phyloP scores from a whole-genome alignment of 2,797 vertebrate species.

The Schizopygopsis malacanthus region DNA sequence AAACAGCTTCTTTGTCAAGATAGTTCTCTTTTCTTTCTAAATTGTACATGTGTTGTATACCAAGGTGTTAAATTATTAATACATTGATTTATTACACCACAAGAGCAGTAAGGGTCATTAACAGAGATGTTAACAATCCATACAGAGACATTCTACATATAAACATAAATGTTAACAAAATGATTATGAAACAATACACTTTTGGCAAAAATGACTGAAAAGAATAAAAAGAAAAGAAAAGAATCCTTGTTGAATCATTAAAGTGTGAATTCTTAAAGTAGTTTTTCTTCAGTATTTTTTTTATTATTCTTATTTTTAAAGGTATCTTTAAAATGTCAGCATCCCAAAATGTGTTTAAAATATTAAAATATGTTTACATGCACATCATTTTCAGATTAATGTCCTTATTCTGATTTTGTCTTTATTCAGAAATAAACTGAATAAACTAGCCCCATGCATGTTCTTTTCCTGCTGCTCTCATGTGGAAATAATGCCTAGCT shows the following conservation, averaged over 20 bases:
- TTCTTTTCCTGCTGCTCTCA: not conserved
- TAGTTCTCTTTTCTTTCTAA: not conserved
- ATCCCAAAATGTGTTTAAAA: not conserved
- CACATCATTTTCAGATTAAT: not conserved
- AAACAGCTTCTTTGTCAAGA: not conserved
- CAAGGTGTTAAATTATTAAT: not conserved
- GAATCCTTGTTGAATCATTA: not conserved
- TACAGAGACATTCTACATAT: not conserved
- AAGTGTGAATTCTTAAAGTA: not conserved
- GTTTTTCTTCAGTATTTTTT: not conserved
- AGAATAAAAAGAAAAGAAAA: not conserved
- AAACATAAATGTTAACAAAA: not conserved
- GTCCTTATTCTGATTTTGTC: not conserved
- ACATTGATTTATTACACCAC: not conserved
- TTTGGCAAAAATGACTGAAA: not conserved
- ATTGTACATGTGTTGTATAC: not conserved
- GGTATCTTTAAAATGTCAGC: not conserved
- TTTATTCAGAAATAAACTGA: not conserved
- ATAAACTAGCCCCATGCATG: not conserved
- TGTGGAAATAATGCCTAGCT: not conserved
- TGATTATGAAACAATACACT: not conserved
- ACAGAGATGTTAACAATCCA: not conserved
- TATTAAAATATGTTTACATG: not conserved
- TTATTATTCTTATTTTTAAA: not conserved
- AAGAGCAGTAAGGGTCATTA: not conserved